Conservation (phyloP, 2,888 invertebrate genomes). For the Mylabris sibirica region DNA sequence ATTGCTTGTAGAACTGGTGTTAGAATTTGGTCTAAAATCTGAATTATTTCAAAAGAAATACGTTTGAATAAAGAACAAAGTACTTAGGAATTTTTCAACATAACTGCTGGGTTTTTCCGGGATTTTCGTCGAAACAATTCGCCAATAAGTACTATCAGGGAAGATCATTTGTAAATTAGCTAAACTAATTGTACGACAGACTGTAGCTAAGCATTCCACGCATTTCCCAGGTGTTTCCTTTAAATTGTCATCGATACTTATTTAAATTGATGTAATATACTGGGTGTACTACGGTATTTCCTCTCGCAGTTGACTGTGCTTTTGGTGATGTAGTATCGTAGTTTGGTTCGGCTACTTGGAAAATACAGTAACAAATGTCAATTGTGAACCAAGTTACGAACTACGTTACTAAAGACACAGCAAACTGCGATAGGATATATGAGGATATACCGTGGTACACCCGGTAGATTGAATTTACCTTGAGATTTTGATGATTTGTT, state of each 20-base stretch:
- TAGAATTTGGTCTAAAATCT: constrained; percentile 72
- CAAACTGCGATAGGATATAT: too few species aligned
- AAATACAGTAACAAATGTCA: too few species aligned
- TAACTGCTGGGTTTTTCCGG: constrained; percentile 68
- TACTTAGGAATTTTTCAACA: constrained; percentile 78
- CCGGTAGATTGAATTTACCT: too few species aligned
- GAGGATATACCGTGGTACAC: too few species aligned
- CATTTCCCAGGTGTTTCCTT: constrained; percentile 78
- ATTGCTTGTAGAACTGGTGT: constrained; percentile 81
- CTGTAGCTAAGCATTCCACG: constrained; percentile 73
- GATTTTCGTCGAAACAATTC: constrained; percentile 55
- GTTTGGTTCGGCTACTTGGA: too few species aligned
- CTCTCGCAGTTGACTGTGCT: too few species aligned
- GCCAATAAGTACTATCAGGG: constrained; percentile 76
- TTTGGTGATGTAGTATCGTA: too few species aligned
- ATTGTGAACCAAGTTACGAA: too few species aligned
- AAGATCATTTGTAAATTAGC: constrained; percentile 86
- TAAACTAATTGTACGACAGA: constrained; percentile 78
- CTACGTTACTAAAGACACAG: too few species aligned
- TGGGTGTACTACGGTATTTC: too few species aligned
- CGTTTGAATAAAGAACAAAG: not conserved
- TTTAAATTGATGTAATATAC: too few species aligned
- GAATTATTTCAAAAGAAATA: constrained; percentile 32
- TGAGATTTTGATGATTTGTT: constrained; percentile 76
- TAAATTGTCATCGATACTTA: too few species aligned